Base-by-base conservation (phyloP, 2,797 vertebrate genomes). In the Limosa lapponica region DNA sequence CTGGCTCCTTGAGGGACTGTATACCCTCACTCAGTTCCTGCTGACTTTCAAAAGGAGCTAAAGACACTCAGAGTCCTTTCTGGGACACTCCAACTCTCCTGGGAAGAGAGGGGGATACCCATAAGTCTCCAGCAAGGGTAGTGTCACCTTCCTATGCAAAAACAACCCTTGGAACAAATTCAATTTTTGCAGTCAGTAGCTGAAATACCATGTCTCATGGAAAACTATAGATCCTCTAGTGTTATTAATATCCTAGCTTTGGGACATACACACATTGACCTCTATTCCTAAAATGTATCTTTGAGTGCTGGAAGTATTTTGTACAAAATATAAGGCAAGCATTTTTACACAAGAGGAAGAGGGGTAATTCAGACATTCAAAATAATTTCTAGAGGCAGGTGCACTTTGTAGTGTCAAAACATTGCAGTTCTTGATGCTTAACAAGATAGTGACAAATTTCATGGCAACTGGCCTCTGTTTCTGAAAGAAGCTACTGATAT, bases 191-290 rank as follows among this genome's bases (percentile, higher is more conserved):
- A 80, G 88, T 82, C 90, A 55, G 67, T 74, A 90, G 57, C 90
- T 85, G 81, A 97, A 95, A 92, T 89, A 65, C 64, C 59, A 59
- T 55, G 46, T 93, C 74, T 91, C 16, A 16, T 91, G 78, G 86
- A 93, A 95, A 90, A 87, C 81, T 95, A 77, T 95, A 90, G 91
- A 87, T 93, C 73, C 62, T 89, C 27, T 57, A 46, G 71, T 79
- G 91, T 95, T 97, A 96, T 95, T 95, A 95, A 96, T 95, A 96
- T 77, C 93, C 67, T 67, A 65, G 34, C 88, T 95, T 85, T 93
- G 90, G 74, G 81, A 91, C 52, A 51, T 54, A 16, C 30, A 54
- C 41, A 79, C 15, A 0, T 67, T 93, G 93, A 95, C 94, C 92
- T 97, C 92, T 92, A 66, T 82, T 92, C 66, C 51, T 87, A 82